phyloP scores from a whole-genome alignment of 2,888 invertebrate species.

The Protodeltote pygarga region DNA sequence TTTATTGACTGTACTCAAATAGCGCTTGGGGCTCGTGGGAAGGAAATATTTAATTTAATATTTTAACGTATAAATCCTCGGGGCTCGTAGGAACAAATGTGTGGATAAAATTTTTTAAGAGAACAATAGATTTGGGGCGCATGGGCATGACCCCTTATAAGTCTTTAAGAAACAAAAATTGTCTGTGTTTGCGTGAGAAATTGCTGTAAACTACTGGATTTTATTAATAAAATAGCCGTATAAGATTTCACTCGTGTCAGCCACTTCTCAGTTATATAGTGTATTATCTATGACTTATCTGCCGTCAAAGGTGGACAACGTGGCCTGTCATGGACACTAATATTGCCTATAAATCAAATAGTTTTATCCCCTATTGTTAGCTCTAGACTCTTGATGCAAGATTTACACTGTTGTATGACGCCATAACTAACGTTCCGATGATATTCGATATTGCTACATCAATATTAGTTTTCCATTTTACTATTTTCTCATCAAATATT shows the following conservation, averaged over 20 bases:
- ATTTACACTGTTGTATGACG: constrained; percentile 9
- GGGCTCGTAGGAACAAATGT: too few species aligned
- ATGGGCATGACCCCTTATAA: too few species aligned
- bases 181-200: not conserved
- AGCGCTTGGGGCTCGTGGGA: too few species aligned
- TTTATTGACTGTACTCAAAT: too few species aligned
- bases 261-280: not conserved
- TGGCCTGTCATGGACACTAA: constrained; percentile 1
- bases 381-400: not conserved
- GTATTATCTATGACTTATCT: not conserved
- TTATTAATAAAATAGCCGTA: not conserved
- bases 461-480: constrained; percentile 11
- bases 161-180: not conserved
- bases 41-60: too few species aligned
- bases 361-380: constrained; percentile 28
- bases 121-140: too few species aligned
- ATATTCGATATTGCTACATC: constrained; percentile 5
- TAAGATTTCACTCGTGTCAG: not conserved
- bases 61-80: too few species aligned
- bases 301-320: constrained; percentile 23
- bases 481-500: constrained; percentile 14
- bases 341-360: constrained; percentile 27
- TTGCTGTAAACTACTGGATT: not conserved
- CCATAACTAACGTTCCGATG: not conserved
- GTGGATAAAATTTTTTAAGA: too few species aligned